Conservation (phyloP, 2,797 vertebrate species). For the Huso huso region DNA sequence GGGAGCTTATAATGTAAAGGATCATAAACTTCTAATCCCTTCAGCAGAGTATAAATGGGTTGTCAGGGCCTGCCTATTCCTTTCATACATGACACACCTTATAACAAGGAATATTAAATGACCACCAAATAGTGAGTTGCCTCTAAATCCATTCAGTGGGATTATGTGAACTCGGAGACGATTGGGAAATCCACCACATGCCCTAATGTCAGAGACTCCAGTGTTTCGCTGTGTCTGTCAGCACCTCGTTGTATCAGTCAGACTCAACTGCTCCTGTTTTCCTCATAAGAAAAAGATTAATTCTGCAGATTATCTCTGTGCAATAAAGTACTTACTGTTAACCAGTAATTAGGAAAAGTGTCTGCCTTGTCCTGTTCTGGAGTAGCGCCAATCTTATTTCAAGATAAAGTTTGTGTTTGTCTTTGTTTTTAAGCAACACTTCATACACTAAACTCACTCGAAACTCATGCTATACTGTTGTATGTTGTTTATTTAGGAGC, state of each 20-base stretch:
- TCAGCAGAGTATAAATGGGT: neutral
- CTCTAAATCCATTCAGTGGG: constrained; percentile 48
- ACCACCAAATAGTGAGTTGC: constrained; percentile 35
- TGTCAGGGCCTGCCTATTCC: neutral
- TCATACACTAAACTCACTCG: too few species aligned
- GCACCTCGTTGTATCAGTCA: constrained; percentile 37
- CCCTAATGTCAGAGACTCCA: constrained; percentile 20
- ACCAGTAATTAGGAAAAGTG: constrained; percentile 38
- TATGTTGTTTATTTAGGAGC: constrained; percentile 30
- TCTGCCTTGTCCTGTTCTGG: constrained; percentile 35
- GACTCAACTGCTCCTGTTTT: constrained; percentile 30
- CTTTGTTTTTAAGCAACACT: too few species aligned
- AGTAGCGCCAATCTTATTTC: constrained; percentile 24
- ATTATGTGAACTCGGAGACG: constrained; percentile 63
- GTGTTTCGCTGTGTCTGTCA: constrained; percentile 45
- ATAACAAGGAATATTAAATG: constrained; percentile 44
- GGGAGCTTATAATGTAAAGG: too few species aligned
- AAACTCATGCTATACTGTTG: constrained; percentile 1
- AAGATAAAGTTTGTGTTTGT: too few species aligned
- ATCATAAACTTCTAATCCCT: too few species aligned
- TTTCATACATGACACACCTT: constrained; percentile 31
- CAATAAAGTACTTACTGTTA: constrained; percentile 54
- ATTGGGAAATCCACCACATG: constrained; percentile 43
- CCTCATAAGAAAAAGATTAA: constrained; percentile 56
- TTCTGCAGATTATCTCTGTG: constrained; percentile 50